Evolutionary conservation across 2,797 vertebrate genomes (phyloP).

Genomic region (Podarcis siculus): DNA sequence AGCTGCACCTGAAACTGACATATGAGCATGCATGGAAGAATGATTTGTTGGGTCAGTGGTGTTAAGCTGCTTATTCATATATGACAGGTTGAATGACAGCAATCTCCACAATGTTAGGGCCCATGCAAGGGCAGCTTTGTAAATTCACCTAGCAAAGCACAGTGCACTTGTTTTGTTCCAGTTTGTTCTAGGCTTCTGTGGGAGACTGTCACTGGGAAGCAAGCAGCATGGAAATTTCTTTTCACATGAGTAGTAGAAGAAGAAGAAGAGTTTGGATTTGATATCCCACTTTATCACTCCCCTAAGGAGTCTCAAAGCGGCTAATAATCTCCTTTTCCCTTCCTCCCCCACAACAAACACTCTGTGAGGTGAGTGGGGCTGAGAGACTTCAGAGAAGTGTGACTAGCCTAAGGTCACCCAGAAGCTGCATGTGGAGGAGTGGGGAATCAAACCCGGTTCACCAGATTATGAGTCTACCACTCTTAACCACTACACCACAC

Average conservation of each 20-base stretch:
- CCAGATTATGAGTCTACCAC: no score
- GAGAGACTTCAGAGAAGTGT: no score
- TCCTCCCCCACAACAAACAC: no score
- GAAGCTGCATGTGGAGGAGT: no score
- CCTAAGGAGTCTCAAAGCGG: no score
- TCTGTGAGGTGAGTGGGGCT: no score
- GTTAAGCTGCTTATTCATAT: slow-evolving; percentile 14
- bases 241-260: background rate
- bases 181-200: background rate
- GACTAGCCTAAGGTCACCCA: no score
- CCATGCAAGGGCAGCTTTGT: background rate
- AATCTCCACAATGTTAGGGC: background rate
- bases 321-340: no score
- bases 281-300: no score
- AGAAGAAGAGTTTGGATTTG: no score
- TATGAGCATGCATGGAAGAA: background rate
- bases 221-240: background rate
- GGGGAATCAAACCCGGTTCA: no score
- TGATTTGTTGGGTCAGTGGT: slow-evolving; percentile 8
- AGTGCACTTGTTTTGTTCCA: background rate
- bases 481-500: no score
- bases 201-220: background rate
- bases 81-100: slow-evolving; percentile 1
- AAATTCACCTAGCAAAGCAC: background rate
- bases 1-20: background rate